Evolutionary conservation across 2,113 vertebrate species (phyloP), one percentile per base, ranked within the genome.

Genomic region (Megaceryle torquata): DNA sequence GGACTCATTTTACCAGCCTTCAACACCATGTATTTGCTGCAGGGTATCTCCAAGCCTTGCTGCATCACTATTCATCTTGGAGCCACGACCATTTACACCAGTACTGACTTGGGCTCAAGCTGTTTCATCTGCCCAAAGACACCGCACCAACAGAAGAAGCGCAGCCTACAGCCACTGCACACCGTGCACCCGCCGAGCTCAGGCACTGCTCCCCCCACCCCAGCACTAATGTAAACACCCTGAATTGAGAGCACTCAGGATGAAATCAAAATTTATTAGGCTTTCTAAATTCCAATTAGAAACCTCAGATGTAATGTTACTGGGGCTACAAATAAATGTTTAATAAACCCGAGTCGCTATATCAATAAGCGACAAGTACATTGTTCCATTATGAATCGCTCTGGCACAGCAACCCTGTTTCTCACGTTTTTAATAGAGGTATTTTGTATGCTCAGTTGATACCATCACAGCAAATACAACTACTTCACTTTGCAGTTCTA

Each of bases 251-350:
- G 65, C 91, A 64, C 57, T 85, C 76, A 31, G 56, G 56, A 88
- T 48, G 68, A 88, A 96, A 96, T 93, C 17, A 83, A 59, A 93
- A 87, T 93, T 72, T 92, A 97, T 90, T 95, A 89, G 70, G 67
- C 79, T 93, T 91, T 93, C 94, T 61, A 93, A 86, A 90, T 85
- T 93, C 92, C 87, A 96, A 90, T 94, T 95, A 93, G 59, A 91
- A 94, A 21, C 33, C 54, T 77, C 63, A 41, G 57, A 57, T 70
- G 68, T 56, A 89, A 91, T 8, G 18, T 39, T 89, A 85, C 78
- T 22, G 50, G n/a, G 80, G 79, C 69, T 89, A 87, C 70, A 91
- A 85, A 94, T 88, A 91, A 87, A 89, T 78, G 13, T 76, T 93
- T 92, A 83, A 95, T 92, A 93, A 91, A 57, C n/a, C 37, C 17